Conservation (phyloP, 2,113 vertebrate species). For the Spilogale gracilis region DNA sequence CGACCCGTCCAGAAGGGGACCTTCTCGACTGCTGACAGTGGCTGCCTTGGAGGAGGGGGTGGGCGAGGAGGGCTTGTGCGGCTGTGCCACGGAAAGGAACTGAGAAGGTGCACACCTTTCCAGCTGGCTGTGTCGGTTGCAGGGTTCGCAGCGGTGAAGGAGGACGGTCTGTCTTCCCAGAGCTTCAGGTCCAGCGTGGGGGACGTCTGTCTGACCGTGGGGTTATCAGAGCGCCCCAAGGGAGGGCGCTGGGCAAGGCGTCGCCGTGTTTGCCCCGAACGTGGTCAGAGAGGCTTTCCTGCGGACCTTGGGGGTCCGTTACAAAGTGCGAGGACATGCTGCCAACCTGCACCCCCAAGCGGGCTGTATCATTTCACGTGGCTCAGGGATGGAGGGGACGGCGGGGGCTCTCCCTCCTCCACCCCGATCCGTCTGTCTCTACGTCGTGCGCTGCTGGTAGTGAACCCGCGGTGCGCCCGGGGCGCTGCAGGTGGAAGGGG, state of each 20-base stretch:
- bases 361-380: background rate
- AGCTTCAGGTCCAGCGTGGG: background rate
- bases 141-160: background rate
- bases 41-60: background rate
- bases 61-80: background rate
- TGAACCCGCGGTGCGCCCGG: rapidly evolving
- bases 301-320: rapidly evolving
- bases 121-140: background rate
- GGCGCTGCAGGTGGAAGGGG: background rate
- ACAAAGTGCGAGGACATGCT: rapidly evolving
- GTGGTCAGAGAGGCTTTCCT: background rate
- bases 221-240: rapidly evolving
- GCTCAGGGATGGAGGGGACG: background rate
- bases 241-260: background rate
- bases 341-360: background rate
- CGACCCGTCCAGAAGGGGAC: background rate
- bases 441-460: background rate
- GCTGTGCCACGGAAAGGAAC: background rate
- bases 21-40: rapidly evolving
- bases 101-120: background rate
- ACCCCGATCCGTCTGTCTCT: background rate
- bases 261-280: background rate
- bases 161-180: background rate
- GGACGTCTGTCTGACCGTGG: rapidly evolving
- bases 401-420: background rate